Evolutionary conservation across 2,797 vertebrate species (phyloP).

Genomic region (Fringilla coelebs): DNA sequence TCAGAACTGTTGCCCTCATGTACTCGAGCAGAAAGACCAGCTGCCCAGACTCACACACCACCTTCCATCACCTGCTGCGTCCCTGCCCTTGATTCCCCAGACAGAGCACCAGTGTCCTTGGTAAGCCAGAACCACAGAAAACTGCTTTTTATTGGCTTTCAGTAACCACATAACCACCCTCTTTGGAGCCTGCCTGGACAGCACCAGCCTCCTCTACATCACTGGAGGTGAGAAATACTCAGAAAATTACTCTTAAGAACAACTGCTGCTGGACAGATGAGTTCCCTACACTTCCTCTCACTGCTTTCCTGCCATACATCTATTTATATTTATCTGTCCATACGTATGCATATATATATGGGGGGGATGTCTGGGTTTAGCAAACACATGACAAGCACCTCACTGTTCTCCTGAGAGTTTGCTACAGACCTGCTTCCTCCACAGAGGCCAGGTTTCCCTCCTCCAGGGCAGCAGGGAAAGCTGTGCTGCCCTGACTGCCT

Average conservation of each 20-base stretch:
- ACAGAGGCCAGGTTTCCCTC: neutral
- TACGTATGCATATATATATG: fast-evolving
- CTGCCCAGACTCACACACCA: neutral
- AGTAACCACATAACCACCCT: neutral
- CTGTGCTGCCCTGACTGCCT: neutral
- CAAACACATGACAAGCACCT: neutral
- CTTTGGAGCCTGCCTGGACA: neutral
- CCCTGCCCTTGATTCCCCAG: neutral
- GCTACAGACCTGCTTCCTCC: fast-evolving
- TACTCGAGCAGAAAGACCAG: neutral
- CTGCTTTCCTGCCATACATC: neutral
- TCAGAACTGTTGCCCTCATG: neutral
- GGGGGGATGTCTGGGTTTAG: neutral
- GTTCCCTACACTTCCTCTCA: neutral
- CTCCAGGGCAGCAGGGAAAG: neutral
- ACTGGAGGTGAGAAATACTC: neutral
- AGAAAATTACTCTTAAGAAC: neutral
- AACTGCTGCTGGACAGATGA: neutral
- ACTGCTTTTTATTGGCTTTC: neutral
- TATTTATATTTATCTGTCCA: no score
- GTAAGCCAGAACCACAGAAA: neutral
- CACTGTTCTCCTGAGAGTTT: neutral
- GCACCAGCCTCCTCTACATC: neutral
- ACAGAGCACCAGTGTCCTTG: neutral
- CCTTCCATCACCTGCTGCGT: neutral